Evolutionary conservation across 2,888 invertebrate genomes (phyloP).

Genomic region (Eupithecia vulgata): DNA sequence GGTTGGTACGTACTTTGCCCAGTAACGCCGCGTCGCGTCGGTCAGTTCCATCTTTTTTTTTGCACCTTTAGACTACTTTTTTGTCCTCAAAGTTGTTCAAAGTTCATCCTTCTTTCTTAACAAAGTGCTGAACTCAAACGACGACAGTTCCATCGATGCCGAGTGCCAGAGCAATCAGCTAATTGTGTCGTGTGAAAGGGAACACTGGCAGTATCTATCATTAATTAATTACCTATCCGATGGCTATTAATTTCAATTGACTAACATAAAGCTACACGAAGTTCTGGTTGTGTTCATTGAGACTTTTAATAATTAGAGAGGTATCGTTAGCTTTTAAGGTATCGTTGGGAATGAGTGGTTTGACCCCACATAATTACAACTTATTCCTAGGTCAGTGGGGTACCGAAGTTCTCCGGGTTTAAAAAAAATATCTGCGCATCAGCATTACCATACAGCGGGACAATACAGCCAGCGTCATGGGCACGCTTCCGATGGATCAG

Average conservation of each 20-base stretch:
- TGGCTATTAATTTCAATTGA: conserved; percentile 1
- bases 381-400: background rate
- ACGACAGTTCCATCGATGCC: conserved; percentile 2
- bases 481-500: too few species aligned
- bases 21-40: too few species aligned
- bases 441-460: too few species aligned
- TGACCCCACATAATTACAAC: background rate
- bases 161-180: conserved; percentile 15
- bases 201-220: conserved; percentile 2
- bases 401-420: too few species aligned
- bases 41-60: too few species aligned
- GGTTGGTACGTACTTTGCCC: too few species aligned
- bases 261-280: background rate
- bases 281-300: background rate
- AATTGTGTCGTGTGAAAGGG: conserved; percentile 27
- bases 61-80: too few species aligned
- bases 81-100: too few species aligned
- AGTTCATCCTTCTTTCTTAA: background rate
- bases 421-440: too few species aligned
- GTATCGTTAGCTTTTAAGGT: background rate
- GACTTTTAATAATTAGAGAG: background rate
- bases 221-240: conserved; percentile 10
- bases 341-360: background rate
- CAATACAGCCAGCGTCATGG: too few species aligned
- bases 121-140: background rate